Conservation (phyloP, 2,797 vertebrate genomes). For the Notolabrus celidotus region DNA sequence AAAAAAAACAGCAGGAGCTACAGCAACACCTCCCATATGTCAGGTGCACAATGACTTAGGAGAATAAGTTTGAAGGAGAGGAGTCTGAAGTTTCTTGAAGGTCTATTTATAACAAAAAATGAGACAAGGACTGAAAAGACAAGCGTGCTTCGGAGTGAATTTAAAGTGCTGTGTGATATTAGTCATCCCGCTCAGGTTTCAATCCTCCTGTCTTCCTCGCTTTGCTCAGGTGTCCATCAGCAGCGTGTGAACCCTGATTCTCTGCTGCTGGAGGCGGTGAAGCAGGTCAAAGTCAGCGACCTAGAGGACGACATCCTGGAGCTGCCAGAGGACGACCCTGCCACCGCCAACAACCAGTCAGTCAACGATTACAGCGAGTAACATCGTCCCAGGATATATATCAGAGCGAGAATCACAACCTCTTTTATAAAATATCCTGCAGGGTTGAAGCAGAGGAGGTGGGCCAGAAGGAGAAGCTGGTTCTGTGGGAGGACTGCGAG, state of each 20-base stretch:
- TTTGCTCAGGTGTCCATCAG: slow-evolving; percentile 88
- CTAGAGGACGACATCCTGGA: slow-evolving; percentile 95
- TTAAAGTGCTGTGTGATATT: too few relatives aligned
- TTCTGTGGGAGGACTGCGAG: slow-evolving; percentile 95
- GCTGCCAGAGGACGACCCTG: slow-evolving; percentile 91
- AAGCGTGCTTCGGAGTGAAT: too few relatives aligned
- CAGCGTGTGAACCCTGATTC: slow-evolving; percentile 89
- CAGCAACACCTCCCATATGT: not conserved
- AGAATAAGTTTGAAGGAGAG: not conserved
- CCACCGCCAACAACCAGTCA: slow-evolving; percentile 83
- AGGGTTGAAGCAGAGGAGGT: slow-evolving; percentile 91
- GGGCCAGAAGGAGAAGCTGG: slow-evolving; percentile 94
- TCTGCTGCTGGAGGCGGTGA: slow-evolving; percentile 94
- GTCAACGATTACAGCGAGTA: slow-evolving; percentile 22
- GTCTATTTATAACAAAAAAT: too few relatives aligned
- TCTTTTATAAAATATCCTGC: not conserved
- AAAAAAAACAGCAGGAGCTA: not conserved
- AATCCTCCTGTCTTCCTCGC: slow-evolving; percentile 7
- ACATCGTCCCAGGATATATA: not conserved
- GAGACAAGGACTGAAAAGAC: too few relatives aligned
- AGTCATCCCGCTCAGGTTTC: not conserved
- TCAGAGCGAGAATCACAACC: not conserved
- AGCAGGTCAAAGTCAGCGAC: slow-evolving; percentile 97
- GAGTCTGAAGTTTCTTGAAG: not conserved
- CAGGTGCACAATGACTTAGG: not conserved